Base-by-base conservation (phyloP, 2,797 vertebrate genomes). In the Melopsittacus undulatus region DNA sequence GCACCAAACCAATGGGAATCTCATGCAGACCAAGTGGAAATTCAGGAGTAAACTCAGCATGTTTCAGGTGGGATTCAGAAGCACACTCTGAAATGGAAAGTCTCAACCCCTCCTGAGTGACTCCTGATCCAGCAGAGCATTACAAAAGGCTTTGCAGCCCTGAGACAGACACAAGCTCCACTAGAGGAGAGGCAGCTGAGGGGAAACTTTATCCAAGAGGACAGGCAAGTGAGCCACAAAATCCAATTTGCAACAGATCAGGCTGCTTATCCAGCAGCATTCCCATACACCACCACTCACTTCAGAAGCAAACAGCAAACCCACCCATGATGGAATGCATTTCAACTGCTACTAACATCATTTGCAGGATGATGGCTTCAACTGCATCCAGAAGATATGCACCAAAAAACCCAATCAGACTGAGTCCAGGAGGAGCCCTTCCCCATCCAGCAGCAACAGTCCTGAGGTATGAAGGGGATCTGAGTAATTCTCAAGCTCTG, bases 151-250 rank as follows among this genome's bases (percentile, higher is more conserved):
- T 93, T 42, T 76, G 68, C 52, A 57, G 66, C 7, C 57, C 80
- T 3, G 20, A 92, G 82, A 73, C 0, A 3, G 84, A 67, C 73
- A 5, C 0, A 0, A 91, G 63, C 54, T 63, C 38, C 19, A 11
- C 61, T 23, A 15, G 27, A 66, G 68, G 36, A 91, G 11, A 89
- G 75, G 76, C 62, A 86, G 90, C 43, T 85, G 54, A 43, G 27
- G 89, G 45, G 76, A 92, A 83, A 76, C 52, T 76, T 88, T 18
- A 84, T 72, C 89, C 87, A 87, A 62, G 68, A 67, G 56, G 49
- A 87, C 62, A 78, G 54, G 86, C 83, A 87, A 89, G 48, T 51
- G 69, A 96, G 92, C 75, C 73, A 89, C 61, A 57, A 87, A 97
- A 92, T 87, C 76, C 92, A 78, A 72, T 92, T 63, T 94, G 73